phyloP scores from a whole-genome alignment of 1,140 invertebrate genomes.

The Rhizoglyphus robini region DNA sequence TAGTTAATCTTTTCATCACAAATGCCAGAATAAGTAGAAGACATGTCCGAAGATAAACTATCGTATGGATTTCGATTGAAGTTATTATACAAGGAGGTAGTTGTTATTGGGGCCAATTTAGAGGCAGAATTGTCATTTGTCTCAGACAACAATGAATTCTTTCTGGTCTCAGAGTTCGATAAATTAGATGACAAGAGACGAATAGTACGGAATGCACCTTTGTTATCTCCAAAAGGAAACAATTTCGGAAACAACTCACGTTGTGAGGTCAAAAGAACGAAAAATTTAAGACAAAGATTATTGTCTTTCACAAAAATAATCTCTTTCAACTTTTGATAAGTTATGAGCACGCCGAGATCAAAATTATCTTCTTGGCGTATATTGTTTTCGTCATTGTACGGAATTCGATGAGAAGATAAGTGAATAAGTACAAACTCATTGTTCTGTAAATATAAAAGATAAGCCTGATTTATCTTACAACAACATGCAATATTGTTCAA shows the following conservation, averaged over 20 bases:
- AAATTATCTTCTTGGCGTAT: conserved; percentile 50
- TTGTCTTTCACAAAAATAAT: conserved; percentile 15
- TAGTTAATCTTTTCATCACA: conserved; percentile 50
- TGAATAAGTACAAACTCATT: conserved; percentile 45
- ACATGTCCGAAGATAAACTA: not conserved
- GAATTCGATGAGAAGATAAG: conserved; percentile 42
- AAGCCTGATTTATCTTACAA: not conserved
- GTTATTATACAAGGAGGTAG: not conserved
- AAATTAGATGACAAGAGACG: not conserved
- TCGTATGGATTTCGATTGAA: not conserved
- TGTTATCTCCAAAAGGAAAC: not conserved
- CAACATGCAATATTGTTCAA: too few relatives aligned
- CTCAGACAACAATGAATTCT: not conserved
- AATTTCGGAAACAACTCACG: conserved; percentile 53
- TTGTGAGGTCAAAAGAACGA: conserved; percentile 53
- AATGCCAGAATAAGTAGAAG: conserved; percentile 14
- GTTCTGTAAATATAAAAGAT: conserved; percentile 25
- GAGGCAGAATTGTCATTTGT: not conserved
- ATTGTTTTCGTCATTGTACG: conserved; percentile 48
- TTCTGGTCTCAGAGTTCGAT: not conserved
- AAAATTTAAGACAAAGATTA: conserved; percentile 51
- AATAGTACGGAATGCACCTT: conserved; percentile 24
- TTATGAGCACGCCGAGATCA: conserved; percentile 51
- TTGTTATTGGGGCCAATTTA: not conserved
- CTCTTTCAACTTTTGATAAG: conserved; percentile 31